Evolutionary conservation across 1,140 invertebrate species (phyloP).

Genomic region (Periplaneta americana): DNA sequence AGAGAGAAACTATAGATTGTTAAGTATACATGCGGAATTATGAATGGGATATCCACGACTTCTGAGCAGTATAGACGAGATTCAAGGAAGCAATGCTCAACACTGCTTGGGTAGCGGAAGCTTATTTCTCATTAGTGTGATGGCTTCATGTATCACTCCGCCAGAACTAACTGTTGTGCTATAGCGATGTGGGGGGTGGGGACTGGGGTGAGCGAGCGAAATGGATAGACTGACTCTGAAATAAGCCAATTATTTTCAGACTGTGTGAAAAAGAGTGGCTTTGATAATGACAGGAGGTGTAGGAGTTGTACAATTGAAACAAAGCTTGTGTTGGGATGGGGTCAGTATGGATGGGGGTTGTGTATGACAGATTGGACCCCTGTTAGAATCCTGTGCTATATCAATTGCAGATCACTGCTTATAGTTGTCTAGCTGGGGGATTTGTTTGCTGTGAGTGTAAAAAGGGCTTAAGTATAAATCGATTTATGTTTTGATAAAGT

Average conservation of each 20-base stretch:
- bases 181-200: too few species aligned
- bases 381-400: neutral
- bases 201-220: too few species aligned
- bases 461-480: neutral
- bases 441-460: neutral
- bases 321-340: neutral
- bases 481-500: too few species aligned
- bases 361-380: neutral
- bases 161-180: neutral
- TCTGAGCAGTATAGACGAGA: neutral
- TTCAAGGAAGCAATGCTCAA: neutral
- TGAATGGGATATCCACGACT: neutral
- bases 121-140: neutral
- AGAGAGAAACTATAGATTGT: too few species aligned
- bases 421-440: neutral
- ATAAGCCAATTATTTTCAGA: neutral
- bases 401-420: neutral
- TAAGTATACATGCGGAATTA: too few species aligned
- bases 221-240: neutral
- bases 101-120: neutral
- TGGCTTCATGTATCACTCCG: neutral
- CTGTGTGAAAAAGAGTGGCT: neutral
- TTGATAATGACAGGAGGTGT: neutral
- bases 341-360: neutral
- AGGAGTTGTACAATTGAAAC: neutral